A percentile compares a stretch with the other conserved stretches of the same genome.
phyloP scores from a whole-genome alignment of 2,113 vertebrate genomes.

The Gopherus evgoodei region DNA sequence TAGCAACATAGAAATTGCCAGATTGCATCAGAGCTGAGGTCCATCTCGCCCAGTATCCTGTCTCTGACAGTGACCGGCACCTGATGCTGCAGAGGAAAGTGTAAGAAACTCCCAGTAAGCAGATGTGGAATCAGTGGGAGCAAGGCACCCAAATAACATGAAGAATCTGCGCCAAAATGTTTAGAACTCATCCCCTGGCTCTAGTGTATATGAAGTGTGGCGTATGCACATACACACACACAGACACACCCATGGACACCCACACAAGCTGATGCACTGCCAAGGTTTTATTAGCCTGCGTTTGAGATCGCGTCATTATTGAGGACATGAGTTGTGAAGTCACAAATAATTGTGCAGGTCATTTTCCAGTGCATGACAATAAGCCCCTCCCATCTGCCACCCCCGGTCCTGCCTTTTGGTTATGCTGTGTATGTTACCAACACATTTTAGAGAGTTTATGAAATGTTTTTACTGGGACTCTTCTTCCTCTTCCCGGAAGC shows the following conservation, averaged over 20 bases:
- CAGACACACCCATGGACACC: no score
- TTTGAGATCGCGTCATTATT: not conserved
- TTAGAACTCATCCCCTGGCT: no score
- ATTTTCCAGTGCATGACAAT: not conserved
- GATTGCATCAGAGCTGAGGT: not conserved
- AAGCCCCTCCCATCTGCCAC: not conserved
- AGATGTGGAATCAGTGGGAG: not conserved
- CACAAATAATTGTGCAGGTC: not conserved
- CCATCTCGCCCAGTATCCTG: accelerated
- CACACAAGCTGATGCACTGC: accelerated
- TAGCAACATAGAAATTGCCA: not conserved
- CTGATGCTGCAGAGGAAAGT: not conserved
- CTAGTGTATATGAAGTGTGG: no score
- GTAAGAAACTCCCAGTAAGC: not conserved
- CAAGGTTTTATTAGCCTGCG: not conserved
- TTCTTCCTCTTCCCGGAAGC: conserved; percentile 9
- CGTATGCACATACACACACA: no score
- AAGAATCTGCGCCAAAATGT: no score
- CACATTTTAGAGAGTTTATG: not conserved
- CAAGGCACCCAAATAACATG: no score
- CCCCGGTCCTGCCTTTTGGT: accelerated
- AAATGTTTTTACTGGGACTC: not conserved
- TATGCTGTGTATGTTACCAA: not conserved
- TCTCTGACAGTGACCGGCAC: not conserved
- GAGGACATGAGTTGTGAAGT: not conserved